These are phyloP conservation scores for Cassiopea andromeda DNA, from an alignment of 30 jellyfish, hydroid and myxozoan species.

Conservation along the genomic window DNA sequence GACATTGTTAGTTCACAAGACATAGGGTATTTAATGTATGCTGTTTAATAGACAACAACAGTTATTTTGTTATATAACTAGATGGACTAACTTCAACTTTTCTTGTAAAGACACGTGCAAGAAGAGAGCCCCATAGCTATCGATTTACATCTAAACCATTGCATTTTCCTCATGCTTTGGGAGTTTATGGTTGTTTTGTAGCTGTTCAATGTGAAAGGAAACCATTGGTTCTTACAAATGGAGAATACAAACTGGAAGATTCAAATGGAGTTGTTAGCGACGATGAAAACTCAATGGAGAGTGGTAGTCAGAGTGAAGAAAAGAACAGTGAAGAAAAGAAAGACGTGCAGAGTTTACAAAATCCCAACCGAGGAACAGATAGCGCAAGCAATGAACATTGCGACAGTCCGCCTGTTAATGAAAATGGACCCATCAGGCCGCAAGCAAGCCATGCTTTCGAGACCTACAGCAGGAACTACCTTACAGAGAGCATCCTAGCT, in stretches of 20 bases:
- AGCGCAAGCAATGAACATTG: constrained; percentile 18
- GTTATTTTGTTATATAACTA: too few relatives aligned
- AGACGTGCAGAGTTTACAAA: neutral
- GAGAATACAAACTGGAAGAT: constrained; percentile 44
- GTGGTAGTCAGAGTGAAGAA: constrained; percentile 4
- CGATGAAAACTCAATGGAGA: constrained; percentile 44
- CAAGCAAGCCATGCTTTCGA: constrained; percentile 60
- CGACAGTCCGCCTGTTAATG: constrained; percentile 21
- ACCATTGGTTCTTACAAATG: constrained; percentile 79
- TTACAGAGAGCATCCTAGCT: constrained; percentile 34
- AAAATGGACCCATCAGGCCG: constrained; percentile 69
- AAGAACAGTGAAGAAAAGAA: constrained; percentile 3
- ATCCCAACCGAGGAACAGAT: constrained; percentile 19
- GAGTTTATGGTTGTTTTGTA: neutral
- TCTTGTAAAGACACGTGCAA: too few relatives aligned
- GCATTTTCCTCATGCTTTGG: too few relatives aligned
- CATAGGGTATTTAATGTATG: too few relatives aligned
- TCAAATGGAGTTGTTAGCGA: constrained; percentile 25
- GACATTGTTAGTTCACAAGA: too few relatives aligned
- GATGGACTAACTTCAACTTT: too few relatives aligned
- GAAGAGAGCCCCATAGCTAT: too few relatives aligned
- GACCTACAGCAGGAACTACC: constrained; percentile 56
- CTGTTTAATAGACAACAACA: too few relatives aligned
- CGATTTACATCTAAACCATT: too few relatives aligned
- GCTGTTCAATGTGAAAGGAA: constrained; percentile 99